These are phyloP conservation scores for Premnoplex brunnescens DNA, from an alignment of 2,797 vertebrate genomes.

Conservation along the genomic window DNA sequence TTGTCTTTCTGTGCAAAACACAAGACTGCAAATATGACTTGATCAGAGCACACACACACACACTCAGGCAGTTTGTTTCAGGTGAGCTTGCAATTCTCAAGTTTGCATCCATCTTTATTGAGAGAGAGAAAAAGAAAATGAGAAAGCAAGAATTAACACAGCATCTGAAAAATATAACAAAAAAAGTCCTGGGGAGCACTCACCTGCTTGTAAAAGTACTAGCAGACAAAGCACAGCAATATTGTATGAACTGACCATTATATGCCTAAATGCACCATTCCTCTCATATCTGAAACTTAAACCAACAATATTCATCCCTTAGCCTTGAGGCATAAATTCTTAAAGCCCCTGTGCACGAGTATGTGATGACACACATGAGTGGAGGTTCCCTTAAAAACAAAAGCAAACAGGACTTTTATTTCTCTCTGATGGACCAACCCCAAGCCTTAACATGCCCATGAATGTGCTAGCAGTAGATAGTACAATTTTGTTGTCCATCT, in stretches of 20 bases:
- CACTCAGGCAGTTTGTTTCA: not conserved
- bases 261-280: not conserved
- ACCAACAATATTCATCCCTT: not conserved
- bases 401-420: slow-evolving; percentile 9
- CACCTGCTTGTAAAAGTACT: not conserved
- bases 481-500: not conserved
- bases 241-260: not conserved
- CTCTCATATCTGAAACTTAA: not conserved
- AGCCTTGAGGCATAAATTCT: not conserved
- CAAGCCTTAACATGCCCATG: not conserved
- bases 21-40: not conserved
- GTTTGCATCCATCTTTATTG: not conserved
- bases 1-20: not conserved
- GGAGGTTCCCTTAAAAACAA: slow-evolving; percentile 53
- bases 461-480: not conserved
- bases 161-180: not conserved
- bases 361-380: not conserved
- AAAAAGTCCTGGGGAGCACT: not conserved
- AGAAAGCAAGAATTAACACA: not conserved
- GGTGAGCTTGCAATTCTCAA: not conserved
- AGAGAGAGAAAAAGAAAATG: not conserved
- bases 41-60: not conserved
- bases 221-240: not conserved
- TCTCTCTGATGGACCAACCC: not conserved
- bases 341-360: not conserved